phyloP scores from a whole-genome alignment of 2,888 invertebrate species.

The Cryptocheilus praepositus region DNA sequence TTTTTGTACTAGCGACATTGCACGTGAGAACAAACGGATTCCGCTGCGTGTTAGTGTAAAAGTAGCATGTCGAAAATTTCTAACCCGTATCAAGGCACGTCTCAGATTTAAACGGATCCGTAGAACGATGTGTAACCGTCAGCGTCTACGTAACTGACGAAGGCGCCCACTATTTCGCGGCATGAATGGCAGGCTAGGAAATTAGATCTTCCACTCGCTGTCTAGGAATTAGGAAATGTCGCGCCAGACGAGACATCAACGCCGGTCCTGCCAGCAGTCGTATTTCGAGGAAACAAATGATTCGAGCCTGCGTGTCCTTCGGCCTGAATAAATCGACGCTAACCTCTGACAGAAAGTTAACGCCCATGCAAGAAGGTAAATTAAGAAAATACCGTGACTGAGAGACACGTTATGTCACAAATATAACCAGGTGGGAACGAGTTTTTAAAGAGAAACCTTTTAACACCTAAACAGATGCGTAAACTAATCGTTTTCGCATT shows the following conservation, averaged over 20 bases:
- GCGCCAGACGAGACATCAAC: slow-evolving; percentile 42
- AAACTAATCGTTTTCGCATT: too few species aligned
- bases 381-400: too few species aligned
- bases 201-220: slow-evolving; percentile 62
- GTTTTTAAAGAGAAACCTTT: too few species aligned
- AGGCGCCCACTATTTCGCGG: slow-evolving; percentile 38
- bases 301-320: slow-evolving; percentile 33
- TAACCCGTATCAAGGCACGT: slow-evolving; percentile 41
- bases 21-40: neutral
- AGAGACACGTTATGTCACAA: too few species aligned
- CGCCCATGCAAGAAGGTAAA: slow-evolving; percentile 28
- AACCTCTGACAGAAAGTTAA: slow-evolving; percentile 24
- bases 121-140: slow-evolving; percentile 57
- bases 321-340: neutral
- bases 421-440: too few species aligned
- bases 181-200: slow-evolving; percentile 63
- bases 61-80: slow-evolving; percentile 45
- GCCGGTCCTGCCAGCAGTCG: slow-evolving; percentile 23
- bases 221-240: slow-evolving; percentile 63
- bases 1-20: too few species aligned
- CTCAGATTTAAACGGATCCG: slow-evolving; percentile 51
- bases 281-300: slow-evolving; percentile 44
- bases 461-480: too few species aligned
- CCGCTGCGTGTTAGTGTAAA: neutral
- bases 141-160: slow-evolving; percentile 46